Conservation (phyloP, 1,140 invertebrate species). For the Charaxes varanes region DNA sequence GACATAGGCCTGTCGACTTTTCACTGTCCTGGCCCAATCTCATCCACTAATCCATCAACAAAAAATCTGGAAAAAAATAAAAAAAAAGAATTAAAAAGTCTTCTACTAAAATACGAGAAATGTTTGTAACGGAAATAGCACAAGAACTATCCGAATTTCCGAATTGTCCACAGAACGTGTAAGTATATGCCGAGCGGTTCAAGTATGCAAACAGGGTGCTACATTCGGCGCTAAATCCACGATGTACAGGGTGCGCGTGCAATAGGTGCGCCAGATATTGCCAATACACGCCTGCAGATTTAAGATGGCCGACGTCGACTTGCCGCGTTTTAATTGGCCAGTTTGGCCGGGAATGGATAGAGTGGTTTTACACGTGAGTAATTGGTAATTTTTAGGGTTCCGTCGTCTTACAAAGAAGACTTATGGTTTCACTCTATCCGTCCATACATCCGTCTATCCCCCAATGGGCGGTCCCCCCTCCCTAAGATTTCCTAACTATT, state of each 20-base stretch:
- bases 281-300: constrained; percentile 58
- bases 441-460: too few relatives aligned
- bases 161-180: neutral
- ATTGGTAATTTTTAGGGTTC: too few relatives aligned
- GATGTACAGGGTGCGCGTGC: constrained; percentile 33
- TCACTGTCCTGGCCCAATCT: too few relatives aligned
- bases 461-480: too few relatives aligned
- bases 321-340: constrained; percentile 64
- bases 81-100: neutral
- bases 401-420: too few relatives aligned
- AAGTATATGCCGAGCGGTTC: constrained; percentile 5
- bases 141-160: neutral
- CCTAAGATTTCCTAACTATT: too few relatives aligned
- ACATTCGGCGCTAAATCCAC: constrained; percentile 30
- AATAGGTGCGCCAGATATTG: constrained; percentile 58
- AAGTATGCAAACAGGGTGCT: constrained; percentile 23
- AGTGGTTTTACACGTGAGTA: constrained; percentile 20
- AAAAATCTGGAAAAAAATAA: too few relatives aligned
- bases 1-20: too few relatives aligned
- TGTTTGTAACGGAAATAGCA: too few relatives aligned
- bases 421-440: too few relatives aligned
- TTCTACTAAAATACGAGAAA: too few relatives aligned
- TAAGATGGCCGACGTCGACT: constrained; percentile 63
- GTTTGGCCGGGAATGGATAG: constrained; percentile 28
- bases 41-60: too few relatives aligned